These are phyloP conservation scores for Chrysocyon brachyurus DNA, from an alignment of 2,797 vertebrate species.

Conservation along the genomic window DNA sequence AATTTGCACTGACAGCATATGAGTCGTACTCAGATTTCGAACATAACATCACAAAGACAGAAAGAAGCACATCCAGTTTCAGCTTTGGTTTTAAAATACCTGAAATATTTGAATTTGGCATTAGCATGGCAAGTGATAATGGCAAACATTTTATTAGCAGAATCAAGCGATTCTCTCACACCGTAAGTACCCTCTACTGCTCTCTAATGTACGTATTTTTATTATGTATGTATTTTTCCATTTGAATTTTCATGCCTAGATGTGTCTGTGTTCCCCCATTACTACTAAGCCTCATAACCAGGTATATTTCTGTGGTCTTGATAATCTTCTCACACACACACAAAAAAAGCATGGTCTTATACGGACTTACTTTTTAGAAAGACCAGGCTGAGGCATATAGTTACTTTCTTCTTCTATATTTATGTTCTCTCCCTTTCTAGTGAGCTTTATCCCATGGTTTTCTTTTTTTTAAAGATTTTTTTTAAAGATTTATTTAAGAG, in stretches of 20 bases:
- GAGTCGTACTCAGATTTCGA: constrained; percentile 92
- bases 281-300: too few relatives aligned
- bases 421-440: not conserved
- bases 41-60: constrained; percentile 77
- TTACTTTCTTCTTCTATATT: not conserved
- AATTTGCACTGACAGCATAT: constrained; percentile 91
- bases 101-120: constrained; percentile 87
- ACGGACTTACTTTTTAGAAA: not conserved
- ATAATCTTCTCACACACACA: not conserved
- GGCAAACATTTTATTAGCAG: constrained; percentile 89
- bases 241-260: not conserved
- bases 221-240: not conserved
- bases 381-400: not conserved
- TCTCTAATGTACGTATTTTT: not conserved
- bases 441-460: not conserved
- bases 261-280: not conserved
- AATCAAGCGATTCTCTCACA: constrained; percentile 90
- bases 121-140: constrained; percentile 84
- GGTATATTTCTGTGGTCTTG: not conserved
- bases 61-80: constrained; percentile 78
- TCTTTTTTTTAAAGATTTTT: not conserved
- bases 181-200: constrained; percentile 87
- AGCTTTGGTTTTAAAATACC: constrained; percentile 87
- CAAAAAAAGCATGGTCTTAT: not conserved
- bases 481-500: not conserved